Conservation (phyloP, 2,113 vertebrate genomes). For the Eurypyga helias region DNA sequence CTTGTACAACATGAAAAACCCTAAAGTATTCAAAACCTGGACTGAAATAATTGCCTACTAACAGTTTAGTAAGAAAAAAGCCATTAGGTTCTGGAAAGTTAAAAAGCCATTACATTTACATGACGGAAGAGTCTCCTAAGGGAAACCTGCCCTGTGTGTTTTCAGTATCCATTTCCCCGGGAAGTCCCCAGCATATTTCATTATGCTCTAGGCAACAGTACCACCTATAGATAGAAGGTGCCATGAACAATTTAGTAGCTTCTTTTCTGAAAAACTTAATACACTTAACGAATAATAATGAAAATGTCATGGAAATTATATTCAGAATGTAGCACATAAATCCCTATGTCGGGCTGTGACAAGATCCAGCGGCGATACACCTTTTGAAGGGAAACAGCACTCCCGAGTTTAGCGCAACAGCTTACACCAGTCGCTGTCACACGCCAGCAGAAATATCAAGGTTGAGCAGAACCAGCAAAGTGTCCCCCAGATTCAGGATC, state of each 20-base stretch:
- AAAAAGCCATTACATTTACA: neutral
- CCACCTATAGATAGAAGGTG: slow-evolving; percentile 65
- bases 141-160: neutral
- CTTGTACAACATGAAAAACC: neutral
- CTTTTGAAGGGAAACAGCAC: neutral
- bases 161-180: neutral
- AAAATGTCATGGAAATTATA: neutral
- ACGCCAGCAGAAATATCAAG: neutral
- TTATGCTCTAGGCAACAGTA: slow-evolving; percentile 34
- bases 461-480: neutral
- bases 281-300: neutral
- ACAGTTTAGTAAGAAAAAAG: neutral
- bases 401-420: neutral
- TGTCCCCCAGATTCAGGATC: neutral
- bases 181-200: neutral
- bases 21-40: neutral
- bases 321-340: neutral
- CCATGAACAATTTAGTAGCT: neutral
- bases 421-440: neutral
- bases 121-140: neutral
- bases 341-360: neutral
- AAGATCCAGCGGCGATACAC: neutral
- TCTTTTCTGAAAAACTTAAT: neutral
- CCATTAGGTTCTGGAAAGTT: neutral
- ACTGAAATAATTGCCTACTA: neutral